phyloP scores from a whole-genome alignment of 2,888 invertebrate species.

The Thyatira batis region DNA sequence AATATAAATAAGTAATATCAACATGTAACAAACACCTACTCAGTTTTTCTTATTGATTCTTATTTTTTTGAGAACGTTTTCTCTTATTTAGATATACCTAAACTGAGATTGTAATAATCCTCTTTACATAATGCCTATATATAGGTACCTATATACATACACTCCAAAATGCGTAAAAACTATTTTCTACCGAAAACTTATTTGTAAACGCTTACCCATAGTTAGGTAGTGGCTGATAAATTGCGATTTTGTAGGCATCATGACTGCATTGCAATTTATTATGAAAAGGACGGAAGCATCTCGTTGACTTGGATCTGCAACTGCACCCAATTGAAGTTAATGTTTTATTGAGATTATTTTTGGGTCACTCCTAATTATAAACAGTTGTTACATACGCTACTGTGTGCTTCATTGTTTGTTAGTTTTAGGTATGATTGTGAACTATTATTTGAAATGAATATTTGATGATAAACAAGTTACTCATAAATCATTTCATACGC shows the following conservation, averaged over 20 bases:
- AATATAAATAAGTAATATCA: slow-evolving; percentile 37
- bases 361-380: neutral
- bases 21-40: slow-evolving; percentile 46
- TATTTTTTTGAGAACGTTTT: too few species aligned
- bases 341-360: slow-evolving; percentile 8
- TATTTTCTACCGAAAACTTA: too few species aligned
- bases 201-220: neutral
- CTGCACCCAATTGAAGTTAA: slow-evolving; percentile 35
- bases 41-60: slow-evolving; percentile 33
- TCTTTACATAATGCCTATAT: too few species aligned
- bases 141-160: too few species aligned
- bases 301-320: slow-evolving; percentile 20
- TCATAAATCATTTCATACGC: too few species aligned
- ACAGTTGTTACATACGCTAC: neutral
- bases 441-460: too few species aligned
- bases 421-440: too few species aligned
- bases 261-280: slow-evolving; percentile 21
- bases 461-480: too few species aligned
- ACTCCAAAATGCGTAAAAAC: too few species aligned
- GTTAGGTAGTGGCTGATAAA: neutral
- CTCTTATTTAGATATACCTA: too few species aligned
- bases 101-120: too few species aligned
- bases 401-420: neutral
- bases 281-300: slow-evolving; percentile 35
- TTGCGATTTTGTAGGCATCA: neutral